Percentiles rank a stretch among this genome's conserved stretches.
Conservation (phyloP, 1,140 invertebrate genomes). For the Drosophila insularis region DNA sequence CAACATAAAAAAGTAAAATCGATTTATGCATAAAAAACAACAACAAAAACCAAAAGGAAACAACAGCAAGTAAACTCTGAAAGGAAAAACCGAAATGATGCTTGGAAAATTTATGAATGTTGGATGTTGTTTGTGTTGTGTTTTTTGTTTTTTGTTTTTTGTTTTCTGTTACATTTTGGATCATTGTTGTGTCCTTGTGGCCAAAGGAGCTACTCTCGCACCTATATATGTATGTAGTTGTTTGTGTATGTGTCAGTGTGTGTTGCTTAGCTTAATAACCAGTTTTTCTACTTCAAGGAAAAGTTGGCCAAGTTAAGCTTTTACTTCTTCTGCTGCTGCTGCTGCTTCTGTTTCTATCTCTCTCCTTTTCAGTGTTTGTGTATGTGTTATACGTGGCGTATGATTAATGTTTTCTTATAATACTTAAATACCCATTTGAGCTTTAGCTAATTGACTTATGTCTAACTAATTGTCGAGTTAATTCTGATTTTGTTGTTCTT, state of each 20-base stretch:
- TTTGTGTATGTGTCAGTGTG: slow-evolving; percentile 22
- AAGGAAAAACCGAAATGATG: slow-evolving; percentile 31
- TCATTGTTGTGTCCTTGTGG: slow-evolving; percentile 60
- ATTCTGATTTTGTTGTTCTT: slow-evolving; percentile 14
- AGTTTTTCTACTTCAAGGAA: slow-evolving; percentile 71
- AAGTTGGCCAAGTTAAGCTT: slow-evolving; percentile 77
- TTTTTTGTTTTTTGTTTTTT: no score
- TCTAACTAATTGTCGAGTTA: slow-evolving; percentile 21
- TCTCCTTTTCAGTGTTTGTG: not conserved
- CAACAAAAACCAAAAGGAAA: not conserved
- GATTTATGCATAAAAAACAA: slow-evolving; percentile 66
- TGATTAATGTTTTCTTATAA: slow-evolving; percentile 72
- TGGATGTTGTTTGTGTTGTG: no score
- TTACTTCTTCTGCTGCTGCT: slow-evolving; percentile 56
- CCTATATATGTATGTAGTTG: not conserved
- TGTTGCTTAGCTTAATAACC: slow-evolving; percentile 74
- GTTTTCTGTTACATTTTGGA: slow-evolving; percentile 20
- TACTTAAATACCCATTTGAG: slow-evolving; percentile 78
- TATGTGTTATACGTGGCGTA: slow-evolving; percentile 51
- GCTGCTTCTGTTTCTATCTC: slow-evolving; percentile 28
- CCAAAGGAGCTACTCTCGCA: slow-evolving; percentile 27
- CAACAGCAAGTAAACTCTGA: not conserved
- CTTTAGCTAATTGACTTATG: slow-evolving; percentile 74
- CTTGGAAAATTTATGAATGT: slow-evolving; percentile 66
- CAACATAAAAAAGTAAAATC: slow-evolving; percentile 60